Base-by-base conservation (phyloP, 2,888 invertebrate genomes). In the Ophion ventricosus region DNA sequence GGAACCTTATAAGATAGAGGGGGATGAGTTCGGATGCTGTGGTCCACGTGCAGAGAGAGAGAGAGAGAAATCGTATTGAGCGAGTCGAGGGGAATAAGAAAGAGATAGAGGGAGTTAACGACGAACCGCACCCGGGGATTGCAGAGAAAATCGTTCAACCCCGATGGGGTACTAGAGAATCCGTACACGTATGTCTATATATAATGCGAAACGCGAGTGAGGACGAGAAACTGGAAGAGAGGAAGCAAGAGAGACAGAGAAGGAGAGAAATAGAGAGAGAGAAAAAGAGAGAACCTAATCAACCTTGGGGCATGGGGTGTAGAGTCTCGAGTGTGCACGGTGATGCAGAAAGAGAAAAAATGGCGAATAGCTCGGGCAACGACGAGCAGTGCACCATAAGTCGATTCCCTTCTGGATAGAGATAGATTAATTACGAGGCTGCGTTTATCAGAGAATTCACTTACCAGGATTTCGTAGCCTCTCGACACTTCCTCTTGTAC, bases 81-180 rank as follows among this genome's bases (percentile, higher is more conserved):
- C 14, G 67, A 67, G 26, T 20, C 59, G 23, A 40, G 67, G 67
- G 43, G 35, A 7, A 35, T 35, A 35, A 35, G 59, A 77, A 67
- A 49, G 67, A 59, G 77, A 59, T 59, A 69, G 67, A 57, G 10
- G 43, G 29, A 59, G 67, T 77, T 77, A 67, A 77, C 67, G 67
- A 66, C 59, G 67, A 77, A 69, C 59, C 43, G 77, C 77, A 77
- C 43, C 77, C 67, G 67, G 67, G 59, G 59, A 77, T 77, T 67
- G 57, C 59, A 69, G 43, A 67, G 59, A 61, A 80, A 67, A 74
- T 80, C 59, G 67, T 23, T 69, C 57, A 11, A 56, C 26, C 49
- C 23, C 67, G 43, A 59, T 26, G 59, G 59, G 25, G n/a, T 59
- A 40, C 17, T 63, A 54, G 49, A 74, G 43, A 74, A 43, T 26